Evolutionary conservation across 2,888 invertebrate species (phyloP).

Genomic region (Bugula neritina): DNA sequence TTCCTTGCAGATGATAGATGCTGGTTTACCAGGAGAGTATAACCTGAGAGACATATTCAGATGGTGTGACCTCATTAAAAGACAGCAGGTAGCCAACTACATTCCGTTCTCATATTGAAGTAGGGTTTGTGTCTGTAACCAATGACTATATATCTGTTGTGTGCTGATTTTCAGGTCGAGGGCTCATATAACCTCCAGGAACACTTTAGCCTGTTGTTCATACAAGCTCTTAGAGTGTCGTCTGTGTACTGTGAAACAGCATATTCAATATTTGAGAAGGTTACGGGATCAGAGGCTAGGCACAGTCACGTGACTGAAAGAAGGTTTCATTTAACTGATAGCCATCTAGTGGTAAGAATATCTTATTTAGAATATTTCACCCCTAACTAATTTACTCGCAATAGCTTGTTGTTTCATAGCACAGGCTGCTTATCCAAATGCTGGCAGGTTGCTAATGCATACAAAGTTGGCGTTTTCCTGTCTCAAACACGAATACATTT

Average conservation of each 20-base stretch:
- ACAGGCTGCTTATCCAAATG: no score
- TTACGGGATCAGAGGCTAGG: conserved; percentile 1
- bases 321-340: not conserved
- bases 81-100: conserved; percentile 40
- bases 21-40: conserved; percentile 69
- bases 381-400: no score
- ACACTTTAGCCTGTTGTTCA: conserved; percentile 17
- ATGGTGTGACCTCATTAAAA: conserved; percentile 74
- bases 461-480: no score
- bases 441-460: no score
- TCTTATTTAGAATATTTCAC: no score
- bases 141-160: not conserved
- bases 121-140: not conserved
- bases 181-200: conserved; percentile 22
- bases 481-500: no score
- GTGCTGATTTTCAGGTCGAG: not conserved
- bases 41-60: conserved; percentile 89
- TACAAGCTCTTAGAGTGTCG: conserved; percentile 1
- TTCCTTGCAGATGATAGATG: conserved; percentile 13
- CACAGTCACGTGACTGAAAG: not conserved
- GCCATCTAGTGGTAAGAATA: conserved; percentile 15
- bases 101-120: no score
- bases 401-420: no score
- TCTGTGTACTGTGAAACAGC: conserved; percentile 27
- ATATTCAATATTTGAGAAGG: conserved; percentile 11